These are phyloP conservation scores for Synanthedon andrenaeformis DNA, from an alignment of 2,888 invertebrate species.

Conservation along the genomic window DNA sequence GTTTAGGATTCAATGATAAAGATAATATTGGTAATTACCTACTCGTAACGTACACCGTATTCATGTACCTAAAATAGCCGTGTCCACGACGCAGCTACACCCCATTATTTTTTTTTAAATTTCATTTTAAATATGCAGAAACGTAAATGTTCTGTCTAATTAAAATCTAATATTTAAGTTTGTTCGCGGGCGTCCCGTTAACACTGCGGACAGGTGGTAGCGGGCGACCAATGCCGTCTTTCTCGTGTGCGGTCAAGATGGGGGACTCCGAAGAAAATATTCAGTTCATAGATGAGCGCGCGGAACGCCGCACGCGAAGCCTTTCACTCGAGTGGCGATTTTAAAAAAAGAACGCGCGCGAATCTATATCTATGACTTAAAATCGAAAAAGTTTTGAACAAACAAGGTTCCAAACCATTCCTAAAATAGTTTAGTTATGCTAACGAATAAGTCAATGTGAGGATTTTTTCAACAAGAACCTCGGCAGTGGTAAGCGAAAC, in stretches of 20 bases:
- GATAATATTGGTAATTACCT: no score
- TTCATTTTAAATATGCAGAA: no score
- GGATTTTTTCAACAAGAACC: constrained; percentile 22
- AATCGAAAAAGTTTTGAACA: constrained; percentile 23
- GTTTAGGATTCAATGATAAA: no score
- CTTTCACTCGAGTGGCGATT: constrained; percentile 18
- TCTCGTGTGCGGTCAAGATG: constrained; percentile 11
- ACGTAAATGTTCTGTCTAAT: no score
- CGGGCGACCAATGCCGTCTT: constrained; percentile 4
- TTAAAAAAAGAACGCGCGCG: constrained; percentile 25
- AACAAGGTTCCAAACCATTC: constrained; percentile 19
- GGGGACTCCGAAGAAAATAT: constrained; percentile 27
- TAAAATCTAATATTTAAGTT: neutral
- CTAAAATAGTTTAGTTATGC: constrained; percentile 8
- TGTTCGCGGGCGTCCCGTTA: constrained; percentile 25
- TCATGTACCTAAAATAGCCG: no score
- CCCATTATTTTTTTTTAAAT: no score
- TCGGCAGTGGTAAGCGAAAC: constrained; percentile 42
- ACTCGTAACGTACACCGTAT: no score
- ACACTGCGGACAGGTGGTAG: constrained; percentile 18
- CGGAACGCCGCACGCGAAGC: constrained; percentile 27
- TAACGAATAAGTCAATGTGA: constrained; percentile 29
- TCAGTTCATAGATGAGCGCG: constrained; percentile 49
- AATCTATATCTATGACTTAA: constrained; percentile 21
- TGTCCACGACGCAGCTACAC: no score